Base-by-base conservation (phyloP, 35 echinoderm and acorn worm species). In the Stichopus chloronotus region DNA sequence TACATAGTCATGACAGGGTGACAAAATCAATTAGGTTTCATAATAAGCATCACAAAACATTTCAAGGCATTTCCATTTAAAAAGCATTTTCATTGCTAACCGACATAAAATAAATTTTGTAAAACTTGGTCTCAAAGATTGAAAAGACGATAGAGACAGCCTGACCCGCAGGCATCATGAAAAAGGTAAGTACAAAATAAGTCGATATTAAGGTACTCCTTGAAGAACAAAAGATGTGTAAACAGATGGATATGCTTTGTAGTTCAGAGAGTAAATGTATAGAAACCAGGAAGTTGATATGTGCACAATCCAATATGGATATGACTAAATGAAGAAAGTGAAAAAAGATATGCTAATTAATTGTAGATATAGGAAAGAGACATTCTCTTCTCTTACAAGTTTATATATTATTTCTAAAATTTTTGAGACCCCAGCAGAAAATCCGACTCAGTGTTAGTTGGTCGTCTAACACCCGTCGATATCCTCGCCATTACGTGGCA, bases 1-100 rank as follows among this genome's bases (percentile, higher is more conserved):
- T 43, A 43, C 61, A 65, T 8, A 65, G 19, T 9, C 61, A 65
- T 19, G 19, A 65, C 61, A 65, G 11, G 61, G 0, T 65, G 61
- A 10, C 61, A 11, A 65, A 65, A 14, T 6, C 69, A 74, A 74
- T 74, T 74, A 74, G 22, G 17, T n/a, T 74, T 43, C 30, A 43
- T 43, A 43, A 43, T 43, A 19, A 74, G 14, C 69, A 19, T 74
- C 19, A 21, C 19, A 4, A 74, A 74, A 74, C 19, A 14, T n/a
- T 74, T 74, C 69, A 74, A 74, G 69, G 69, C 69, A 74, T 74
- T 43, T 43, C 30, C 30, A 43, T 43, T 74, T 74, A 74, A 74
- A 19, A n/a, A 21, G 19, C 19, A 19, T 74, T 74, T 74, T 20
- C 17, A 74, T 7, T 19, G 30, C 30, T 43, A 43, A 43, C 30